Conservation (phyloP, 2,113 vertebrate genomes). For the Hippocampus barbouri region DNA sequence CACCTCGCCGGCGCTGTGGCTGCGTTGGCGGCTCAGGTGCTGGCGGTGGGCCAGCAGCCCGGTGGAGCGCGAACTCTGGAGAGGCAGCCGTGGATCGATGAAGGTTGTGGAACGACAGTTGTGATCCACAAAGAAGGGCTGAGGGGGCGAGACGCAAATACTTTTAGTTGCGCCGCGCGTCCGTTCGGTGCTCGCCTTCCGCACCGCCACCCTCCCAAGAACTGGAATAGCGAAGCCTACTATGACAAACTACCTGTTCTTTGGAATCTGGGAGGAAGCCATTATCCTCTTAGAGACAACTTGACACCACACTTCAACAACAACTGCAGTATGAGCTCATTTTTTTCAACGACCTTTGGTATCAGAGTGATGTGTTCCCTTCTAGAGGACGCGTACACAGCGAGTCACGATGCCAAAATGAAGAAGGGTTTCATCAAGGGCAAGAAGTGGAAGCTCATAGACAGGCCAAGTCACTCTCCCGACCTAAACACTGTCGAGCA, state of each 20-base stretch:
- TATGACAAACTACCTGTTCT: not conserved
- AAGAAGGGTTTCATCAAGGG: not conserved
- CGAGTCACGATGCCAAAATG: not conserved
- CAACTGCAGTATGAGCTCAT: not conserved
- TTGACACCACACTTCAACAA: not conserved
- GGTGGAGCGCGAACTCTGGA: slow-evolving; percentile 91
- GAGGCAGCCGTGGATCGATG: slow-evolving; percentile 92
- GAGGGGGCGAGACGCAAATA: slow-evolving; percentile 23
- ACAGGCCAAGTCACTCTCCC: not conserved
- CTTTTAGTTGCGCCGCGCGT: not conserved
- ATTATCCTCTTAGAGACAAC: not conserved
- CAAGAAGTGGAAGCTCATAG: not conserved
- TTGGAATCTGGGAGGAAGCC: not conserved
- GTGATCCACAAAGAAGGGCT: slow-evolving; percentile 99
- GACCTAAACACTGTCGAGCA: not conserved
- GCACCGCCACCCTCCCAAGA: not conserved
- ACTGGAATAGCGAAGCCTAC: not conserved
- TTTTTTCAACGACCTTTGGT: not conserved
- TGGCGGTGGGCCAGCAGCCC: slow-evolving; percentile 90
- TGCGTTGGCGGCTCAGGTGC: slow-evolving; percentile 90
- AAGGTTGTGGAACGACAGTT: slow-evolving; percentile 96
- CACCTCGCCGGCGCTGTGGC: slow-evolving; percentile 97
- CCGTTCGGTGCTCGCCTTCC: not conserved
- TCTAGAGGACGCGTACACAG: not conserved
- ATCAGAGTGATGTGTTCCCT: not conserved